phyloP scores from a whole-genome alignment of 2,888 invertebrate species.

The Xestia xanthographa region DNA sequence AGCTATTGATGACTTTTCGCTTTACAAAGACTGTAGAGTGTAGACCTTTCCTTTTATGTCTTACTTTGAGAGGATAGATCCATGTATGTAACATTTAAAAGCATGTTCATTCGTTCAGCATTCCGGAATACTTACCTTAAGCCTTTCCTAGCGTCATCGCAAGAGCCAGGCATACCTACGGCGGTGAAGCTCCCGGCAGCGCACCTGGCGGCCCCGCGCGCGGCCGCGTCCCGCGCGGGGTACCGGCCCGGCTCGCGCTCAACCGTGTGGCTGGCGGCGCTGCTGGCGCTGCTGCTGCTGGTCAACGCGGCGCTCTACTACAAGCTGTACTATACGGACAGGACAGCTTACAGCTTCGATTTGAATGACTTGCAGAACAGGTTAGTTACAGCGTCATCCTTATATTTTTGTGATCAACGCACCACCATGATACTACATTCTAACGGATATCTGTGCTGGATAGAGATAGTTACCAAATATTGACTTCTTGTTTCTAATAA shows the following conservation, averaged over 20 bases:
- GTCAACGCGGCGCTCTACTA: conserved; percentile 95
- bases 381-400: conserved; percentile 54
- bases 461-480: background rate
- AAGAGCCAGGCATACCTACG: conserved; percentile 48
- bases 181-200: conserved; percentile 42
- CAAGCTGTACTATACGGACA: conserved; percentile 94
- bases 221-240: conserved; percentile 66
- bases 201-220: conserved; percentile 23
- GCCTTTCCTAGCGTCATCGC: conserved; percentile 27
- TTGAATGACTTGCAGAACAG: conserved; percentile 75
- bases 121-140: background rate
- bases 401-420: background rate
- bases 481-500: no score
- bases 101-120: conserved; percentile 7
- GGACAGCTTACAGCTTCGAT: conserved; percentile 68
- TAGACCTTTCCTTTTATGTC: conserved; percentile 44
- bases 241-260: conserved; percentile 62
- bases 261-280: conserved; percentile 88
- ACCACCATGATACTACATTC: no score
- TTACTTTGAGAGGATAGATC: conserved; percentile 31
- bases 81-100: conserved; percentile 48
- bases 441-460: background rate
- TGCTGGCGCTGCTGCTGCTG: conserved; percentile 90
- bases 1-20: conserved; percentile 50
- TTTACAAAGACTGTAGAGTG: conserved; percentile 47